Conservation (phyloP, 2,113 vertebrate genomes). For the Gymnorhina tibicen region DNA sequence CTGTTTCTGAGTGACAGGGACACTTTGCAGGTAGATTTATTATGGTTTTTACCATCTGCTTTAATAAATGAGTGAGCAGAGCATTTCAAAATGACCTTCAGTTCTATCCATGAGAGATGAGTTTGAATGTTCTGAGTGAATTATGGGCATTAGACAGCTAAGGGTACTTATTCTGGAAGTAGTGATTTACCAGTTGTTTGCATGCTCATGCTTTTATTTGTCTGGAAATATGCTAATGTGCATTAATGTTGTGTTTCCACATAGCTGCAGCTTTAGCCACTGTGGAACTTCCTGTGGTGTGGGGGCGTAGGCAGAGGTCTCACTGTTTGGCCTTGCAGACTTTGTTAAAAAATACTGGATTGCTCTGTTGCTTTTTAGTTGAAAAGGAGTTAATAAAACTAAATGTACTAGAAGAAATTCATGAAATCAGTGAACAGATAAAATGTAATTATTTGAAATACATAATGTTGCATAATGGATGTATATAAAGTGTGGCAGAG, state of each 20-base stretch:
- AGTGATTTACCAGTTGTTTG: neutral
- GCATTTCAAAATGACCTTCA: neutral
- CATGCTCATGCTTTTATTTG: neutral
- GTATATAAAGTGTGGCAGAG: neutral
- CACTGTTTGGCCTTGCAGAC: neutral
- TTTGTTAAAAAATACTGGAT: neutral
- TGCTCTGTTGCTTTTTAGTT: neutral
- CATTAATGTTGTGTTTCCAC: neutral
- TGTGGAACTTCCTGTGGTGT: neutral
- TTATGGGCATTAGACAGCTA: neutral
- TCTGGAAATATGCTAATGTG: neutral
- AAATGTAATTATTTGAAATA: neutral
- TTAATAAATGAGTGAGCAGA: neutral
- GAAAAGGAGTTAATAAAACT: constrained; percentile 15
- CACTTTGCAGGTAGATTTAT: constrained; percentile 15
- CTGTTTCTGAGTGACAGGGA: neutral
- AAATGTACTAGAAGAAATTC: neutral
- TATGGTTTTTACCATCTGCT: neutral
- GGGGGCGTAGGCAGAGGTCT: neutral
- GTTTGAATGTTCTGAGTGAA: neutral
- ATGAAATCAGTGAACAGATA: neutral
- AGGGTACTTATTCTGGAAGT: neutral
- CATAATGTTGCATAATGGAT: neutral
- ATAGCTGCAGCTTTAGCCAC: neutral
- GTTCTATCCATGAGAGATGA: neutral